Evolutionary conservation across 2,797 vertebrate species (phyloP), one percentile per base, ranked within the genome.

Genomic region (Clarias pachynema): DNA sequence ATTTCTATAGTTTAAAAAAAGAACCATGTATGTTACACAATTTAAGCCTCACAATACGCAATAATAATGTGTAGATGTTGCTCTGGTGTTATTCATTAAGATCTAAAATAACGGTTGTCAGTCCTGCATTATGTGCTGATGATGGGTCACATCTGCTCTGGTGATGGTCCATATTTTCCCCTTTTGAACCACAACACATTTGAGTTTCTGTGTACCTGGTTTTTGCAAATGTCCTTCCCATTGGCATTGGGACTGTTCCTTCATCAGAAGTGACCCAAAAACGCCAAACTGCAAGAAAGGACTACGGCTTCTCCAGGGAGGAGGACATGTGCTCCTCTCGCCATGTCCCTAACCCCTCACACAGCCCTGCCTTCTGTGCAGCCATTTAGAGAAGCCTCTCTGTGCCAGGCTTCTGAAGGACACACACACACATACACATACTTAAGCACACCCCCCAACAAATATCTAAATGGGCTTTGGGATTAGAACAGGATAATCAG

Each of bases 251-350:
- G 74, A 84, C 86, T 86, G 74, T 87, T 72, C 84, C 82, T 66
- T 82, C 85, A 77, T 87, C 85, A 80, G 87, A 89, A 88, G 81
- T 90, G 88, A 92, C 88, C 90, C 87, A 88, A 49, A 86, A 84
- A 89, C 88, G 90, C 91, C 84, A 73, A 87, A 89, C 79, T 20
- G 81, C 73, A 80, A 82, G 65, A 83, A 86, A 86, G 89, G 90
- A 72, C 66, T 81, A 31, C 69, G 37, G 49, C 34, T 81, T 72
- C 90, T 90, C 88, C 59, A 65, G 70, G 88, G 87, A 87, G 62
- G 81, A 72, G 31, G 68, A 87, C 84, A 82, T 80, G 40, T 65
- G 82, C 18, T 79, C 81, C 82, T 84, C 84, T 86, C 53, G 63
- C 85, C 6, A 3, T 87, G 85, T 84, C 85, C 84, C 85, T 81